phyloP scores from a whole-genome alignment of 2,797 vertebrate genomes.

The Anas bernieri region DNA sequence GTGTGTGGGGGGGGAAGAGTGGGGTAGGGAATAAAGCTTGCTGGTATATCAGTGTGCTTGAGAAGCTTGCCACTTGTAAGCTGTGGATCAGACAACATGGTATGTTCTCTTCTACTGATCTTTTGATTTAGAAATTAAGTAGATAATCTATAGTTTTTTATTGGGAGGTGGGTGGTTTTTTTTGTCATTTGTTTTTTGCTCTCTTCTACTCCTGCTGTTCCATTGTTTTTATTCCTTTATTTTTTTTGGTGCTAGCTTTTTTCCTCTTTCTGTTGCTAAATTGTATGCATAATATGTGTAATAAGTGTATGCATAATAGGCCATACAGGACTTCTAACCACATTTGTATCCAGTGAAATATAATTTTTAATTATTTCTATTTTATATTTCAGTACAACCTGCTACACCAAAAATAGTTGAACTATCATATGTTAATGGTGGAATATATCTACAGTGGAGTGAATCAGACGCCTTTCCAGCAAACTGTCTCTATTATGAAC shows the following conservation, averaged over 20 bases:
- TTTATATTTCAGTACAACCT: conserved; percentile 75
- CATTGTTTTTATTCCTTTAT: background rate
- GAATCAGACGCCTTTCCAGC: conserved; percentile 48
- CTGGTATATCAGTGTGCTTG: background rate
- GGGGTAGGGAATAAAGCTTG: background rate
- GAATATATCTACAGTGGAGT: conserved; percentile 65
- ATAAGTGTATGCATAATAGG: background rate
- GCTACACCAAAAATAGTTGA: conserved; percentile 56
- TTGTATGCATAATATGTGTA: background rate
- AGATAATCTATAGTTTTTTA: background rate
- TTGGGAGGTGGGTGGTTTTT: too few species aligned
- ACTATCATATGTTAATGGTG: conserved; percentile 19
- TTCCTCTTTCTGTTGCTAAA: background rate
- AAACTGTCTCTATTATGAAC: conserved; percentile 69
- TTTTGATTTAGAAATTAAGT: background rate
- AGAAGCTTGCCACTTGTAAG: background rate
- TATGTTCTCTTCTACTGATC: background rate
- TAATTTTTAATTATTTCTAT: background rate
- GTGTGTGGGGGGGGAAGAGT: too few species aligned
- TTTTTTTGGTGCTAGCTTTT: background rate
- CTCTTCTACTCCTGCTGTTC: background rate
- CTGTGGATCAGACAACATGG: background rate
- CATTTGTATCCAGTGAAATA: background rate
- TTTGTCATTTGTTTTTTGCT: background rate
- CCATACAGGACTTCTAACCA: background rate